Percentiles rank a stretch among this genome's conserved stretches.
These are phyloP conservation scores for Acrossocheilus fasciatus DNA, from an alignment of 2,797 vertebrate genomes.

Conservation along the genomic window DNA sequence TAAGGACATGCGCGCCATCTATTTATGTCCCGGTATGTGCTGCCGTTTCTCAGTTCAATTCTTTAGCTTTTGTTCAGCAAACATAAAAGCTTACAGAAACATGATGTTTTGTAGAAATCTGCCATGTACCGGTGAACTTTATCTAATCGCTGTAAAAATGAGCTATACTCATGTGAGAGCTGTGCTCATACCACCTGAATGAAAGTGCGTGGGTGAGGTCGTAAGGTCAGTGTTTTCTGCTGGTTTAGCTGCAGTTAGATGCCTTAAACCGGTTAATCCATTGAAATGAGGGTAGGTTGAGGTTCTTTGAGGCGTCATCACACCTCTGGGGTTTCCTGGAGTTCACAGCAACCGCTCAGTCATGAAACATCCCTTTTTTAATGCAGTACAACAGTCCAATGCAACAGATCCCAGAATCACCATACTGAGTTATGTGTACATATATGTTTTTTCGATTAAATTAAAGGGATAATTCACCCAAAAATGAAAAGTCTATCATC, in stretches of 20 bases:
- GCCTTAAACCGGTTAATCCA: neutral
- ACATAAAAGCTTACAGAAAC: conserved; percentile 50
- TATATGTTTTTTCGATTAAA: too few relatives aligned
- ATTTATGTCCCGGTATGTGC: conserved; percentile 54
- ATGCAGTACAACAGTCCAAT: too few relatives aligned
- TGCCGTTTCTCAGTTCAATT: conserved; percentile 55
- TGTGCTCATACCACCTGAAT: conserved; percentile 17
- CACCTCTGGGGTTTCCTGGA: conserved; percentile 26
- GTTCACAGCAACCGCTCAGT: conserved; percentile 4
- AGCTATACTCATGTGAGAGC: conserved; percentile 10
- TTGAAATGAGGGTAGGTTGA: neutral
- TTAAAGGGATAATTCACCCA: too few relatives aligned
- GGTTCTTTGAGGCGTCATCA: conserved; percentile 8
- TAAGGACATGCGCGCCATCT: conserved; percentile 55
- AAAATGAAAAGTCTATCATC: too few relatives aligned
- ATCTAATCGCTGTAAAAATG: conserved; percentile 23
- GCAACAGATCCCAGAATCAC: too few relatives aligned
- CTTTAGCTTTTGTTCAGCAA: conserved; percentile 25
- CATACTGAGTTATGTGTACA: too few relatives aligned
- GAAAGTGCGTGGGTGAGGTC: neutral
- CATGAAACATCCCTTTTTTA: too few relatives aligned
- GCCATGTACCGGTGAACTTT: neutral
- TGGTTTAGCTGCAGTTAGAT: conserved; percentile 5
- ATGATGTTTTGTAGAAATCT: conserved; percentile 41
- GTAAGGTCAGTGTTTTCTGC: neutral